phyloP scores from a whole-genome alignment of 1,140 invertebrate species.

The Drosophila ambigua region DNA sequence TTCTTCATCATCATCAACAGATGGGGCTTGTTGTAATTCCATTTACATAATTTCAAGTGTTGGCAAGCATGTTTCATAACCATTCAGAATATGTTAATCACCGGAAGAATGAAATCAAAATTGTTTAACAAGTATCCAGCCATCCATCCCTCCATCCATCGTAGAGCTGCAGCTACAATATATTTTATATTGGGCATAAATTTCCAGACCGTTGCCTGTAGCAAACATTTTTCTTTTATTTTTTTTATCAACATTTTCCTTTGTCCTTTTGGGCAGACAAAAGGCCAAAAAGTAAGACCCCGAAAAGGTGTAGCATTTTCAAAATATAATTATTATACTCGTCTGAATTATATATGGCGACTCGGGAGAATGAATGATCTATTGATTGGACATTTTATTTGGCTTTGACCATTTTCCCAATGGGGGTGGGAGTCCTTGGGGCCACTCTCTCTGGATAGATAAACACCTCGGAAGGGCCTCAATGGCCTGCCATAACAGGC shows the following conservation, averaged over 20 bases:
- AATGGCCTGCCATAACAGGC: constrained; percentile 38
- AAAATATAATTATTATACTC: too few species aligned
- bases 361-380: background rate
- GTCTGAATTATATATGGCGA: background rate
- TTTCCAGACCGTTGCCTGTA: too few species aligned
- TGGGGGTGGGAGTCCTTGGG: background rate
- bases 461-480: constrained; percentile 26
- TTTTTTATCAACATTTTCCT: too few species aligned
- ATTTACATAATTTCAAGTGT: constrained; percentile 44
- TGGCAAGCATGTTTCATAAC: constrained; percentile 18
- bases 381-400: constrained; percentile 25
- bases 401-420: constrained; percentile 10
- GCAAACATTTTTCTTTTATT: too few species aligned
- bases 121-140: constrained; percentile 18
- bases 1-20: constrained; percentile 28
- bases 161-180: too few species aligned
- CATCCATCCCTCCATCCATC: background rate
- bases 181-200: too few species aligned
- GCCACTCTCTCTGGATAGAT: background rate
- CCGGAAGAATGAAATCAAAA: constrained; percentile 27
- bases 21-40: constrained; percentile 11
- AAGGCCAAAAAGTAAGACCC: too few species aligned
- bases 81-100: constrained; percentile 50
- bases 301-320: too few species aligned
- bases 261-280: too few species aligned